phyloP scores from a whole-genome alignment of 2,888 invertebrate species.

The Yponomeuta sedellus region DNA sequence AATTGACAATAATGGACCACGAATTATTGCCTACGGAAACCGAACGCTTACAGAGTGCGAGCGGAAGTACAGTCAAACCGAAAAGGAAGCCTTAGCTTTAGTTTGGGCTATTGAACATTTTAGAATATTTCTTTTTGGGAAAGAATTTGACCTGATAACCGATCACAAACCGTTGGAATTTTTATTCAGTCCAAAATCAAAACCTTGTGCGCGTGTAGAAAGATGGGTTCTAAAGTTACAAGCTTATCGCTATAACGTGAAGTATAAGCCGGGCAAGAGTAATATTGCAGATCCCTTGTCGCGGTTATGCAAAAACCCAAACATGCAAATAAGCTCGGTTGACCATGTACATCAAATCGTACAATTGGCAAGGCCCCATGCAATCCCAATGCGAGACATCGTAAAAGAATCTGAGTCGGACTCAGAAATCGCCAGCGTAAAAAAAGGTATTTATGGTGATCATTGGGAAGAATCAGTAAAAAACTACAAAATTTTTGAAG shows the following conservation, averaged over 20 bases:
- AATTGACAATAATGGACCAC: conserved; percentile 22
- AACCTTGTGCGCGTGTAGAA: conserved; percentile 29
- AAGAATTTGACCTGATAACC: conserved; percentile 37
- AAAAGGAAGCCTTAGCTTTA: conserved; percentile 29
- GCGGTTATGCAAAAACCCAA: conserved; percentile 20
- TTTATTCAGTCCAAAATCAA: conserved; percentile 28
- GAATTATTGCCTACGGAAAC: conserved; percentile 45
- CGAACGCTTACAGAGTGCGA: conserved; percentile 38
- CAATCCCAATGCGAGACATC: conserved; percentile 12
- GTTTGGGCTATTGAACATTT: conserved; percentile 40
- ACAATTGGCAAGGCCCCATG: conserved; percentile 11
- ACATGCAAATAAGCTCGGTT: background rate
- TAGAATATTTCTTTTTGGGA: conserved; percentile 43
- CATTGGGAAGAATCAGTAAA: conserved; percentile 16
- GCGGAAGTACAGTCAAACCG: conserved; percentile 35
- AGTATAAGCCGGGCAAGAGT: conserved; percentile 24
- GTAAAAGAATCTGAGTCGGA: conserved; percentile 12
- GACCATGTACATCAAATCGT: conserved; percentile 17
- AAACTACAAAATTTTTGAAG: conserved; percentile 14
- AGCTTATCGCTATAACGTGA: conserved; percentile 25
- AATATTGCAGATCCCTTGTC: conserved; percentile 36
- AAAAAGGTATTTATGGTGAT: conserved; percentile 17
- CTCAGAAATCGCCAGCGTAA: conserved; percentile 15
- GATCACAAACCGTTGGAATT: conserved; percentile 33
- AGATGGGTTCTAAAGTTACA: conserved; percentile 28